Percentiles rank a stretch among this genome's conserved stretches.
Conservation (phyloP, 2,888 invertebrate species). For the Cordilura impudica region DNA sequence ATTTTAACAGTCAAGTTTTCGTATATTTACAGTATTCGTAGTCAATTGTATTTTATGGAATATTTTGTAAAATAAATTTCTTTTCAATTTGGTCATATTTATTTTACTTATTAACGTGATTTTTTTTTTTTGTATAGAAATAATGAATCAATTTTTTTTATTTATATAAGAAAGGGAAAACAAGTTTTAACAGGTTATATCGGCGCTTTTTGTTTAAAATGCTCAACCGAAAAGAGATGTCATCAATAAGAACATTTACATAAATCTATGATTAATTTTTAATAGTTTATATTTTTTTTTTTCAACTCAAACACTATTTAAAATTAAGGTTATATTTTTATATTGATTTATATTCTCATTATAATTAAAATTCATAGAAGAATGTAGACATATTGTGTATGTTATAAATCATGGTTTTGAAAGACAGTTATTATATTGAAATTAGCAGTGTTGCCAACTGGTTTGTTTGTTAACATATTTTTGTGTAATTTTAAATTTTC, state of each 20-base stretch:
- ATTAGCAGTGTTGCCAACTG: too few species aligned
- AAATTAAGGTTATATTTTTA: constrained; percentile 2
- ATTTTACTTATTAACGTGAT: not conserved
- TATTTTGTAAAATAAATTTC: not conserved
- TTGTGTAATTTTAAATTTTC: too few species aligned
- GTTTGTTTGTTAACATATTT: too few species aligned
- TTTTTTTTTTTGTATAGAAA: not conserved
- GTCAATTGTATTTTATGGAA: not conserved
- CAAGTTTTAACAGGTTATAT: not conserved
- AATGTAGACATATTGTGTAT: not conserved
- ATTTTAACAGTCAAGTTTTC: not conserved
- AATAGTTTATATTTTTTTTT: not conserved
- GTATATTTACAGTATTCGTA: not conserved
- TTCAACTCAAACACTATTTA: not conserved
- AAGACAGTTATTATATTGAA: too few species aligned
- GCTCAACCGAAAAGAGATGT: too few species aligned
- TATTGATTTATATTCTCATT: not conserved
- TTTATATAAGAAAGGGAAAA: not conserved
- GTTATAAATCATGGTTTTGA: not conserved
- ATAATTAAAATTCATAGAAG: not conserved
- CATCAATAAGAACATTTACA: not conserved
- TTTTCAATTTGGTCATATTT: not conserved
- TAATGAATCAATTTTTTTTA: not conserved
- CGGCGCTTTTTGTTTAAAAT: not conserved
- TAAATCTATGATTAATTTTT: not conserved